A percentile compares a stretch with the other conserved stretches of the same genome.
Conservation (phyloP, 2,797 vertebrate species). For the Mastacembelus armatus region DNA sequence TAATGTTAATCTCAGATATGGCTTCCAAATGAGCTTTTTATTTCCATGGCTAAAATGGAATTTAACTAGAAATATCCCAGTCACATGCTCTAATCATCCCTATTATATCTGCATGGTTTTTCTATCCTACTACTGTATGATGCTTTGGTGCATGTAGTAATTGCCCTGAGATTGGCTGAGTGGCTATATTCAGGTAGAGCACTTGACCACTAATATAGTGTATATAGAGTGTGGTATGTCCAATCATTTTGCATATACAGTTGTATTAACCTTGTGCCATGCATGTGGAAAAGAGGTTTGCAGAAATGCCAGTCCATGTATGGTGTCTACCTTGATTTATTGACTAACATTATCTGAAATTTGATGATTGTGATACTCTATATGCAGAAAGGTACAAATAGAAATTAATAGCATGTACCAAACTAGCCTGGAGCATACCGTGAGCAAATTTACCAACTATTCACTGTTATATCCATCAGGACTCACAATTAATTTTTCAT, state of each 20-base stretch:
- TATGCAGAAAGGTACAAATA: not conserved
- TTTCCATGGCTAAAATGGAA: constrained; percentile 34
- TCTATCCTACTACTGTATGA: constrained; percentile 28
- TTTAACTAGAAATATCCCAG: constrained; percentile 34
- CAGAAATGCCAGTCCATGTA: not conserved
- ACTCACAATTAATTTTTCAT: constrained; percentile 6
- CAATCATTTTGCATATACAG: not conserved
- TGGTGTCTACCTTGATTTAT: not conserved
- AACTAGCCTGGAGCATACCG: constrained; percentile 12
- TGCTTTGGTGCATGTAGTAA: constrained; percentile 48
- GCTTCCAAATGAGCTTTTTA: constrained; percentile 41
- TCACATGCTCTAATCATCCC: constrained; percentile 36
- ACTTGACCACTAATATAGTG: constrained; percentile 17
- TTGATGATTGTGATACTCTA: not conserved
- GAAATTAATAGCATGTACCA: not conserved
- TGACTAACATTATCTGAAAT: not conserved
- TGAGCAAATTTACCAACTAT: constrained; percentile 1
- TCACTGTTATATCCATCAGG: not conserved
- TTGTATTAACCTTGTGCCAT: no score
- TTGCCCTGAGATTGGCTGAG: constrained; percentile 46
- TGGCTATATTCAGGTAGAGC: constrained; percentile 9
- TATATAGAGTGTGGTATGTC: not conserved
- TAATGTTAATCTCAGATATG: constrained; percentile 43
- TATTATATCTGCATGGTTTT: constrained; percentile 54
- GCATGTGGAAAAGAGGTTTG: no score